These are phyloP conservation scores for Mormyrus hasselquistii DNA, from an alignment of 2,797 vertebrate species.

Conservation along the genomic window DNA sequence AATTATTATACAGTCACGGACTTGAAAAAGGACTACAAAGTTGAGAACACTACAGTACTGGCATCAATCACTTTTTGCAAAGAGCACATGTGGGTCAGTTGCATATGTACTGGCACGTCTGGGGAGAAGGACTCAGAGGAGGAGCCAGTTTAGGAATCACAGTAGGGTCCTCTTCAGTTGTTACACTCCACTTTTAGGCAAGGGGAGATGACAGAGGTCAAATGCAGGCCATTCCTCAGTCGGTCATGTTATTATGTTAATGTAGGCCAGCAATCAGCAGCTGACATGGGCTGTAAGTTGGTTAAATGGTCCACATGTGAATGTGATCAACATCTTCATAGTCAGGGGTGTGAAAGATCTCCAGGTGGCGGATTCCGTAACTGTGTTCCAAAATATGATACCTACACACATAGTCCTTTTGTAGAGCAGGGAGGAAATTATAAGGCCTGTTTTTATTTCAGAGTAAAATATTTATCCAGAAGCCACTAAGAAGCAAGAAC, in stretches of 20 bases:
- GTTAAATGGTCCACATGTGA: neutral
- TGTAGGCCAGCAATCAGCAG: neutral
- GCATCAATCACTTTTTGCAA: constrained; percentile 1
- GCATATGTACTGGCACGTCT: constrained; percentile 2
- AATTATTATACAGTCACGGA: neutral
- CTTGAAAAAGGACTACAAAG: neutral
- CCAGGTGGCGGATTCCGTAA: neutral
- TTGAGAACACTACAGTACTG: neutral
- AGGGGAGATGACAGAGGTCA: neutral
- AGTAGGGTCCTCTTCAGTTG: neutral
- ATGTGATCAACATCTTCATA: neutral
- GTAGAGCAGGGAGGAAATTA: neutral
- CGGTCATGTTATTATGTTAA: constrained; percentile 10
- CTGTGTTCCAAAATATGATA: neutral
- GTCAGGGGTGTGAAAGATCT: neutral
- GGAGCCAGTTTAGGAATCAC: neutral
- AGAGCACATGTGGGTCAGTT: neutral
- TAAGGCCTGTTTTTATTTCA: neutral
- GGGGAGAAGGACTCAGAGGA: neutral
- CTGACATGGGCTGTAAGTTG: neutral
- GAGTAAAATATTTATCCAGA: constrained; percentile 7
- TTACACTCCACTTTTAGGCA: neutral
- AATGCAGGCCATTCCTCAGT: constrained; percentile 6
- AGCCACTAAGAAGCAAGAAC: neutral
- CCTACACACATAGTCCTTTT: neutral